A percentile compares a stretch with the other conserved stretches of the same genome.
phyloP scores from a whole-genome alignment of 2,888 invertebrate species.

The Ophioninae sp. region DNA sequence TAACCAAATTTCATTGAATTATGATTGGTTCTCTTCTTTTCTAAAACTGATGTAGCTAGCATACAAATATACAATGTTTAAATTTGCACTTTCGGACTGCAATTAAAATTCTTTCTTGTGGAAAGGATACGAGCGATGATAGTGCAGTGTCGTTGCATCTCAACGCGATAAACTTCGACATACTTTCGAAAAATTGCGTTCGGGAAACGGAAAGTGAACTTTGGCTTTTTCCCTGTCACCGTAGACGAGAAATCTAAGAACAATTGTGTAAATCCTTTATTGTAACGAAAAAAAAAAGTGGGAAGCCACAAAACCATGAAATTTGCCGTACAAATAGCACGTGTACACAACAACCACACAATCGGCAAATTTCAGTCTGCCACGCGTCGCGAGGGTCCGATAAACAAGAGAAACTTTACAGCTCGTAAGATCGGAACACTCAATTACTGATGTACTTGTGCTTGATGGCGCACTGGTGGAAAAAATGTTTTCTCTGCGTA shows the following conservation, averaged over 20 bases:
- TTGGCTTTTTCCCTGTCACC: neutral
- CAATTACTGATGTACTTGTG: slow-evolving; percentile 65
- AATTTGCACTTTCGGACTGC: too few species aligned
- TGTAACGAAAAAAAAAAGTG: slow-evolving; percentile 10
- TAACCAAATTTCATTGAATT: neutral
- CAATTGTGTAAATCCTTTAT: slow-evolving; percentile 32
- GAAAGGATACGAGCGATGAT: neutral
- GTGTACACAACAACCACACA: neutral
- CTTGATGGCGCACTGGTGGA: slow-evolving; percentile 69
- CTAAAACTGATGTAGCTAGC: too few species aligned
- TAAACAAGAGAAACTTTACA: slow-evolving; percentile 8
- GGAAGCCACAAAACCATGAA: slow-evolving; percentile 17
- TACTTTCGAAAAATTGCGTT: neutral
- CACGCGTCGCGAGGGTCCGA: neutral
- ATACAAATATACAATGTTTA: too few species aligned
- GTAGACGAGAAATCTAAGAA: neutral
- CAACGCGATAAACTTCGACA: neutral
- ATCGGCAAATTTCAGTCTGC: neutral
- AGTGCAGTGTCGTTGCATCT: neutral
- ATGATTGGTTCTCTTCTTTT: too few species aligned
- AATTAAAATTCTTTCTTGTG: too few species aligned
- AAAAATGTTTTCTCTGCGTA: slow-evolving; percentile 68
- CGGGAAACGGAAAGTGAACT: neutral
- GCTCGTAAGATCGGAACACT: neutral
- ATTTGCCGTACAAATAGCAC: slow-evolving; percentile 7